A percentile compares a stretch with the other conserved stretches of the same genome.
Conservation (phyloP, 2,888 invertebrate species). For the Eupithecia dodoneata region DNA sequence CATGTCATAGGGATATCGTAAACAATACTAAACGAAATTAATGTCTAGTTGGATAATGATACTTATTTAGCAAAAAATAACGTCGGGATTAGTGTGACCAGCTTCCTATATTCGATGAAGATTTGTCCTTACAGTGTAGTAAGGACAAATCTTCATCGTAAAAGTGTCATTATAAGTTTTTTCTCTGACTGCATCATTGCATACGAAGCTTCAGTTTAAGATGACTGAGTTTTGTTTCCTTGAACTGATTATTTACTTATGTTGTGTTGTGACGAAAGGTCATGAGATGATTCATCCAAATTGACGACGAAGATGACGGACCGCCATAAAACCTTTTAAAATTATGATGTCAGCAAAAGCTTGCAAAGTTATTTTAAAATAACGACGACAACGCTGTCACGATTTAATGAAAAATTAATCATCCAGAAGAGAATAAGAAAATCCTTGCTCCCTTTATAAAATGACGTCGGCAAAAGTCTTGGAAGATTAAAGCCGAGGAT, state of each 20-base stretch:
- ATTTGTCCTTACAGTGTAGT: not conserved
- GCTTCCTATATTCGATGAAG: not conserved
- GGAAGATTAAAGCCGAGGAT: conserved; percentile 1
- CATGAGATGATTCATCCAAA: not conserved
- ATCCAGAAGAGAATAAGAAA: not conserved
- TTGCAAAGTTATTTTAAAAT: not conserved
- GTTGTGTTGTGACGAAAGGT: not conserved
- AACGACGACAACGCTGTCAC: not conserved
- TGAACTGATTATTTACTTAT: conserved; percentile 1
- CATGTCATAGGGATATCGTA: conserved; percentile 22
- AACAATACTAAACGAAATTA: conserved; percentile 1
- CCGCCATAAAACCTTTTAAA: conserved; percentile 1
- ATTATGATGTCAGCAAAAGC: conserved; percentile 13
- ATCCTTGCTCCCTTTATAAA: conserved; percentile 5
- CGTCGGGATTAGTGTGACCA: not conserved
- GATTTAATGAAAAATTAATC: not conserved
- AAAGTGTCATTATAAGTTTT: not conserved
- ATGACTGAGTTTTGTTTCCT: not conserved
- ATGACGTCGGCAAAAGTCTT: conserved; percentile 1
- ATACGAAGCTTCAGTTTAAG: not conserved
- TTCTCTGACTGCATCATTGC: not conserved
- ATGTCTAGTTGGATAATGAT: conserved; percentile 3
- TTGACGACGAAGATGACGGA: not conserved
- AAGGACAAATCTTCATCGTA: too few relatives aligned
- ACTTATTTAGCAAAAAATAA: not conserved